A percentile compares a stretch with the other conserved stretches of the same genome.
These are phyloP conservation scores for Aphidius gifuensis DNA, from an alignment of 1,140 invertebrate species.

Conservation along the genomic window DNA sequence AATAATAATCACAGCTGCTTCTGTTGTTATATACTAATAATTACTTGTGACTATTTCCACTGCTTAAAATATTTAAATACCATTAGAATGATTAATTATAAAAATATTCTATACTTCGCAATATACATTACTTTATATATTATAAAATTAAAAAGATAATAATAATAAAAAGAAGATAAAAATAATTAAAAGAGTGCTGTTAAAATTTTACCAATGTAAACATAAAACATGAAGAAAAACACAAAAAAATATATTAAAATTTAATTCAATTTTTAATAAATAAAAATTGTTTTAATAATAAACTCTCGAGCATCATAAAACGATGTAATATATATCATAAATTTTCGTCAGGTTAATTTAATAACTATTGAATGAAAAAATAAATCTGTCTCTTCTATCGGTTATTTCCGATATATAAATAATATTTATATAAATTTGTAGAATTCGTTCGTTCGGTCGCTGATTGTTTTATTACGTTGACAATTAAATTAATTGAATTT, in stretches of 20 bases:
- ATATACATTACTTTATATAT: too few species aligned
- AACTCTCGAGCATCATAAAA: background rate
- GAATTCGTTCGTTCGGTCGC: conserved; percentile 15
- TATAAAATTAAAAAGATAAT: too few species aligned
- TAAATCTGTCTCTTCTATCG: background rate
- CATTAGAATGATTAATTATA: conserved; percentile 13
- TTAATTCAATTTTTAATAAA: background rate
- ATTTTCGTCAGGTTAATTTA: background rate
- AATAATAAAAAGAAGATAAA: background rate
- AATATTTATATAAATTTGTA: background rate
- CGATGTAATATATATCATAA: background rate
- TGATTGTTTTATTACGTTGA: background rate
- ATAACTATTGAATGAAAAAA: background rate
- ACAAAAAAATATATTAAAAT: too few species aligned
- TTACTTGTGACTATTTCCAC: conserved; percentile 15
- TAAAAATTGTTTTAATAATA: background rate
- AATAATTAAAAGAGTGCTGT: background rate
- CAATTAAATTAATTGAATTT: conserved; percentile 1
- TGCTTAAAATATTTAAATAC: conserved; percentile 13
- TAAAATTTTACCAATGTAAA: background rate
- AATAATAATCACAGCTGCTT: conserved; percentile 11
- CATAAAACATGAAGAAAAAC: background rate
- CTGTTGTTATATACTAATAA: conserved; percentile 13
- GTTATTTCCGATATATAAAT: too few species aligned
- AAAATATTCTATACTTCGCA: background rate